Conservation (phyloP, 2,888 invertebrate species). For the Epirrhoe tristata region DNA sequence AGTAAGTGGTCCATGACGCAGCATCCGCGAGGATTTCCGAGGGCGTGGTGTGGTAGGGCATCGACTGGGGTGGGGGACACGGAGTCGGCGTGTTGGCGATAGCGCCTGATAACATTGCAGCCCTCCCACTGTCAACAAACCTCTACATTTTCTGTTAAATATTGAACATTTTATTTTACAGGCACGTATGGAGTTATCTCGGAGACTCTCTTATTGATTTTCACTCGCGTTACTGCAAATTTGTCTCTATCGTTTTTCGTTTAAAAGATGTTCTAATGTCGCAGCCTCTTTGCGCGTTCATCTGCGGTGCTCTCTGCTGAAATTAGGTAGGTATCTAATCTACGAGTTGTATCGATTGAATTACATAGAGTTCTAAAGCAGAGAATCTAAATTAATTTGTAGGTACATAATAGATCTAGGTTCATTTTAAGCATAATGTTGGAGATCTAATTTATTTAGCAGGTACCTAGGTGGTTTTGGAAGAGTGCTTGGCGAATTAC, state of each 20-base stretch:
- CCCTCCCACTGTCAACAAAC: constrained; percentile 80
- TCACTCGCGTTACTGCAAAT: constrained; percentile 57
- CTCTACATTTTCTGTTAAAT: constrained; percentile 53
- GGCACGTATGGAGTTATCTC: constrained; percentile 49
- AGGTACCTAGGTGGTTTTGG: too few species aligned
- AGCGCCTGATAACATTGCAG: constrained; percentile 77
- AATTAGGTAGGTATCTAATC: constrained; percentile 37
- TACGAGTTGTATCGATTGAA: constrained; percentile 35
- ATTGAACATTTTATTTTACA: constrained; percentile 17
- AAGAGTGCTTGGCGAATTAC: too few species aligned
- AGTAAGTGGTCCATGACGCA: constrained; percentile 63
- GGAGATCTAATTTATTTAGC: too few species aligned
- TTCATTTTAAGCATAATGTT: too few species aligned
- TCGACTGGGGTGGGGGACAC: constrained; percentile 60
- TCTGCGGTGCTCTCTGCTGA: constrained; percentile 48
- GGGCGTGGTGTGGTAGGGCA: constrained; percentile 74
- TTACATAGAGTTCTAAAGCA: background rate
- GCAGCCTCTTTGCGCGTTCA: constrained; percentile 67
- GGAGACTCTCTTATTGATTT: constrained; percentile 77
- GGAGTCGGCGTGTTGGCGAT: constrained; percentile 72
- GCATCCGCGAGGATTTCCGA: constrained; percentile 63
- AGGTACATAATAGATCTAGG: background rate
- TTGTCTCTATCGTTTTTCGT: constrained; percentile 43
- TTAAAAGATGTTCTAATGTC: constrained; percentile 56
- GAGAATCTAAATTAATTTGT: background rate